Conservation (phyloP, 2,888 invertebrate species). For the Isoperla grammatica region DNA sequence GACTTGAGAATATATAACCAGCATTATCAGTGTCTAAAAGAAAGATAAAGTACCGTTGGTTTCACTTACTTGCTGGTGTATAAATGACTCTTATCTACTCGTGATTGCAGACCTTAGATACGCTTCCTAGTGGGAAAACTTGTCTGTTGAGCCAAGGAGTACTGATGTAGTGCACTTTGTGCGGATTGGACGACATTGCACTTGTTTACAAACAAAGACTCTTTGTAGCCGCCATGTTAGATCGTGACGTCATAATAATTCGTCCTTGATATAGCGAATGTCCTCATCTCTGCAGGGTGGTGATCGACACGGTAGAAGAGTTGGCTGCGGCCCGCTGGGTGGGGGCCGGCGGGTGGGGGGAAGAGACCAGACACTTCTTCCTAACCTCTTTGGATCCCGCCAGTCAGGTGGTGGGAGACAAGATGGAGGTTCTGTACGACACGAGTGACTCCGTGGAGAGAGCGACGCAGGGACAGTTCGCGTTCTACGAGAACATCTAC, state of each 20-base stretch:
- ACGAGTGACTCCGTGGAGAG: slow-evolving; percentile 58
- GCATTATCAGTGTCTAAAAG: too few species aligned
- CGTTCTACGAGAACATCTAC: slow-evolving; percentile 74
- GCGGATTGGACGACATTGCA: too few species aligned
- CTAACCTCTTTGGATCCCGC: slow-evolving; percentile 60
- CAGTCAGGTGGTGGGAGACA: slow-evolving; percentile 60
- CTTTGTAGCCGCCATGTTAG: not conserved
- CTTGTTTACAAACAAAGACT: not conserved
- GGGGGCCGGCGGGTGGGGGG: slow-evolving; percentile 65
- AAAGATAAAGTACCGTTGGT: too few species aligned
- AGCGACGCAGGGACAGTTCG: slow-evolving; percentile 65
- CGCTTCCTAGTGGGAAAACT: too few species aligned
- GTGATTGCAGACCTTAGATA: too few species aligned
- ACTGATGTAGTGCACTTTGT: too few species aligned
- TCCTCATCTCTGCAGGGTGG: slow-evolving; percentile 65
- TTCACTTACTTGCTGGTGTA: too few species aligned
- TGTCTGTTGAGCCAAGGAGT: too few species aligned
- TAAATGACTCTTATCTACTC: too few species aligned
- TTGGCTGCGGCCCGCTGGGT: slow-evolving; percentile 60
- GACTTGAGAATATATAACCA: too few species aligned
- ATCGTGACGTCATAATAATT: too few species aligned
- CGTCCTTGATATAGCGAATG: too few species aligned
- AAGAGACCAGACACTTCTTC: slow-evolving; percentile 65
- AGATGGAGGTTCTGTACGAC: slow-evolving; percentile 58
- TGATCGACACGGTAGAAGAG: slow-evolving; percentile 69